Conservation (phyloP, 2,888 invertebrate species). For the Drosophila flavopinicola region DNA sequence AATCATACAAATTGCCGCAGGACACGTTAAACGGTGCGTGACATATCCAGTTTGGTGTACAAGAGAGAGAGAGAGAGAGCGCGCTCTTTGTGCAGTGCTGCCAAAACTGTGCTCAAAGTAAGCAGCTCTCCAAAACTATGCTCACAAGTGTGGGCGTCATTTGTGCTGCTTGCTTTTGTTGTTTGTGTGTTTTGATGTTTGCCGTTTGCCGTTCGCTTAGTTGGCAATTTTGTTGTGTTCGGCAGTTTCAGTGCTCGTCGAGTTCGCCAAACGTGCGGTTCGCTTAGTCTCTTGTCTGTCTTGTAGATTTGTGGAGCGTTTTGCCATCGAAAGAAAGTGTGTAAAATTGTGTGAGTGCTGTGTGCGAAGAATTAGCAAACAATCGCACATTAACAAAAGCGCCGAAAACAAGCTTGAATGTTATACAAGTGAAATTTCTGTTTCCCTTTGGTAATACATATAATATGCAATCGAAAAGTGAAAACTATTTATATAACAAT, state of each 20-base stretch:
- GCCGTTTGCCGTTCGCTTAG: slow-evolving; percentile 33
- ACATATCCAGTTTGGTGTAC: slow-evolving; percentile 38
- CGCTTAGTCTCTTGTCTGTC: slow-evolving; percentile 29
- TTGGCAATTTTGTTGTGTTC: slow-evolving; percentile 46
- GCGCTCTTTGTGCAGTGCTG: slow-evolving; percentile 16
- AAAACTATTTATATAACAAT: slow-evolving; percentile 21
- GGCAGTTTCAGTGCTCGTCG: slow-evolving; percentile 53
- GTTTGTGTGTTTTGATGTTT: slow-evolving; percentile 42
- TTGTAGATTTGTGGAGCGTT: slow-evolving; percentile 30
- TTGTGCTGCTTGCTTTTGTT: slow-evolving; percentile 29
- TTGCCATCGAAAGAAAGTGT: slow-evolving; percentile 58
- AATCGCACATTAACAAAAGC: slow-evolving; percentile 29
- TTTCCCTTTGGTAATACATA: slow-evolving; percentile 58
- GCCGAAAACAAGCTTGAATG: slow-evolving; percentile 48
- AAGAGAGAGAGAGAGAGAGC: slow-evolving; percentile 2
- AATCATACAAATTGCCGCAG: slow-evolving; percentile 59
- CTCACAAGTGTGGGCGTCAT: slow-evolving; percentile 42
- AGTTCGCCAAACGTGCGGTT: slow-evolving; percentile 65
- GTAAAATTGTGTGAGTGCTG: slow-evolving; percentile 14
- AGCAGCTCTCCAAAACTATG: slow-evolving; percentile 24
- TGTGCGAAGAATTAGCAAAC: slow-evolving; percentile 71
- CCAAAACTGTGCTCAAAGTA: slow-evolving; percentile 42
- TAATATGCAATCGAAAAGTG: slow-evolving; percentile 34
- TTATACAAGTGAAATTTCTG: slow-evolving; percentile 61
- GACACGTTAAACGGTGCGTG: slow-evolving; percentile 52